These are phyloP conservation scores for Palythoa grandiflora DNA, from an alignment of 92 coral and sea anemone species.

Conservation along the genomic window DNA sequence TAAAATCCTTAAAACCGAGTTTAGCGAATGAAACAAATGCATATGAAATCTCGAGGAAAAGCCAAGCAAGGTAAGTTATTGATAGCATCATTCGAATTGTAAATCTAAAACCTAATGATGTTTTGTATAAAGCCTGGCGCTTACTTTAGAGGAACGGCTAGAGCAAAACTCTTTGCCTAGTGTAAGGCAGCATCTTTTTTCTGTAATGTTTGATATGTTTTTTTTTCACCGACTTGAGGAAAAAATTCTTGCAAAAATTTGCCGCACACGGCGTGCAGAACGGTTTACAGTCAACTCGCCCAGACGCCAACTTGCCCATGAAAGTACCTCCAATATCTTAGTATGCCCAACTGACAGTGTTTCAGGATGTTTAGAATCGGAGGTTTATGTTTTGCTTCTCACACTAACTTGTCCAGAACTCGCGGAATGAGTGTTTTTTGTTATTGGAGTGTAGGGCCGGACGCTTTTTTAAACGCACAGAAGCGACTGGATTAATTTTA, in stretches of 20 bases:
- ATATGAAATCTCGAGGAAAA: conserved; percentile 13
- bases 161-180: no score
- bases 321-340: background rate
- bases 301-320: background rate
- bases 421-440: conserved; percentile 8
- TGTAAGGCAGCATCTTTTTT: no score
- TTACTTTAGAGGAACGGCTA: no score
- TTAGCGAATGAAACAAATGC: background rate
- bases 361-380: conserved; percentile 14
- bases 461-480: conserved; percentile 18
- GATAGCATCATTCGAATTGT: conserved; percentile 6
- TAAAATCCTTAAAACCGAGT: background rate
- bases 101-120: background rate
- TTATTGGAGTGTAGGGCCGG: conserved; percentile 5
- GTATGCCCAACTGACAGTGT: background rate
- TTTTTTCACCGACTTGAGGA: background rate
- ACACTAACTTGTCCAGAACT: background rate
- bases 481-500: conserved; percentile 6
- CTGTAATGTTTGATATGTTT: conserved; percentile 18
- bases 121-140: no score
- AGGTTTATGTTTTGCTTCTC: conserved; percentile 23
- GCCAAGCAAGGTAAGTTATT: background rate
- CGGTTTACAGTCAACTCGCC: conserved; percentile 9
- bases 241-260: conserved; percentile 8
- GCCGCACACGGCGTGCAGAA: conserved; percentile 11